Percentiles rank a stretch among this genome's conserved stretches.
Conservation (phyloP, 2,888 invertebrate species). For the Operophtera brumata region DNA sequence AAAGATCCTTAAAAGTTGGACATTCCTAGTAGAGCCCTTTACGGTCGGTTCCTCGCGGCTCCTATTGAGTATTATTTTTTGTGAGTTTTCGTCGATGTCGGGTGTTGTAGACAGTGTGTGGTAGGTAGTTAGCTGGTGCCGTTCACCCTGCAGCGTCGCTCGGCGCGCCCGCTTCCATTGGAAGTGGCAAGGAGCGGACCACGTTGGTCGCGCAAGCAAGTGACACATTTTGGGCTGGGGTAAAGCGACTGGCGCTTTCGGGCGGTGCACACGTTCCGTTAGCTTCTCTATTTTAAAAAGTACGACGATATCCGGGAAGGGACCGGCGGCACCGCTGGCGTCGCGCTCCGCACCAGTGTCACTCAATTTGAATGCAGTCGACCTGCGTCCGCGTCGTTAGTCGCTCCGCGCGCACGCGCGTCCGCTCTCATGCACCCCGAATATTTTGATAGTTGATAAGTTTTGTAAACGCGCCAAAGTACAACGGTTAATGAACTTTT, state of each 20-base stretch:
- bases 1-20: slow-evolving; percentile 43
- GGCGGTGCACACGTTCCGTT: slow-evolving; percentile 77
- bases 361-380: slow-evolving; percentile 77
- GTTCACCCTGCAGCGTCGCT: slow-evolving; percentile 51
- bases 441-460: slow-evolving; percentile 61
- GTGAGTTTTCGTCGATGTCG: slow-evolving; percentile 42
- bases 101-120: slow-evolving; percentile 38
- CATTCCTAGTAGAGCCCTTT: slow-evolving; percentile 45
- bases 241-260: slow-evolving; percentile 77
- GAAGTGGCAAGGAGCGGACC: slow-evolving; percentile 46
- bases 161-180: slow-evolving; percentile 45
- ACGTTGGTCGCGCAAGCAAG: slow-evolving; percentile 57
- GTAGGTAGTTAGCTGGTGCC: slow-evolving; percentile 50
- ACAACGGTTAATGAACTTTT: slow-evolving; percentile 53
- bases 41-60: slow-evolving; percentile 42
- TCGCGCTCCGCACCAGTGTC: slow-evolving; percentile 57
- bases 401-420: slow-evolving; percentile 74
- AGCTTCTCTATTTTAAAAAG: slow-evolving; percentile 79
- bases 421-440: slow-evolving; percentile 62
- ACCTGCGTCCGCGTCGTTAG: slow-evolving; percentile 75
- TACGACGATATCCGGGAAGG: slow-evolving; percentile 79
- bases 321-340: slow-evolving; percentile 68
- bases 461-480: slow-evolving; percentile 51
- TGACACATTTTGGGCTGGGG: slow-evolving; percentile 75
- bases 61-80: slow-evolving; percentile 52